A percentile compares a stretch with the other conserved stretches of the same genome.
Conservation (phyloP, 30 jellyfish, hydroid and myxozoan species). For the Rhopilema esculentum region DNA sequence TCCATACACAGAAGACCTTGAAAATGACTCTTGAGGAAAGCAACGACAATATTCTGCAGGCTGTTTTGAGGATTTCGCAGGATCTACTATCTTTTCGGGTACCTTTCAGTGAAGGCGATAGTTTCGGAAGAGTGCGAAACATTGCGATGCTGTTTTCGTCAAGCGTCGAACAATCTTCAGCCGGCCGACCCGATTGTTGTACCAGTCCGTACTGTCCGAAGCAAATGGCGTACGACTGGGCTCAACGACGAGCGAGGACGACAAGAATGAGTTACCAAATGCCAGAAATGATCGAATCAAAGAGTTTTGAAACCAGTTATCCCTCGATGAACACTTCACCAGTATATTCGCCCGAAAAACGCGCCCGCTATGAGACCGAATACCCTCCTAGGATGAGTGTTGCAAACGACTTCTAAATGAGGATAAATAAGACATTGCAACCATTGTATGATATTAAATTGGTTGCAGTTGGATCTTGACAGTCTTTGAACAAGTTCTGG, state of each 20-base stretch:
- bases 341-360: conserved; percentile 39
- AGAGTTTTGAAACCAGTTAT: background rate
- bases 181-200: conserved; percentile 63
- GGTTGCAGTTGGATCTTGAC: too few species aligned
- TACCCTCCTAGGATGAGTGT: background rate
- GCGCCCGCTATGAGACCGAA: conserved; percentile 21
- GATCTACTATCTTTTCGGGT: conserved; percentile 51
- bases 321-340: background rate
- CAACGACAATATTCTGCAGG: conserved; percentile 60
- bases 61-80: conserved; percentile 60
- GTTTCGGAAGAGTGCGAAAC: conserved; percentile 30
- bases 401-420: background rate
- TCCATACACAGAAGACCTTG: conserved; percentile 39
- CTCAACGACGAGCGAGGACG: conserved; percentile 33
- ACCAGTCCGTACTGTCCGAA: conserved; percentile 64
- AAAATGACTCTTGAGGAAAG: conserved; percentile 55
- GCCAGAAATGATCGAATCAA: conserved; percentile 38
- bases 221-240: conserved; percentile 75
- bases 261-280: background rate
- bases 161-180: conserved; percentile 6
- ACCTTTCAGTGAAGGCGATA: conserved; percentile 44
- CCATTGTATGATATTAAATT: too few species aligned
- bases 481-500: too few species aligned
- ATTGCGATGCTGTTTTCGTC: conserved; percentile 40
- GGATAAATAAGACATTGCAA: too few species aligned